Conservation (phyloP, 1,140 invertebrate species). For the Drosophila cardini region DNA sequence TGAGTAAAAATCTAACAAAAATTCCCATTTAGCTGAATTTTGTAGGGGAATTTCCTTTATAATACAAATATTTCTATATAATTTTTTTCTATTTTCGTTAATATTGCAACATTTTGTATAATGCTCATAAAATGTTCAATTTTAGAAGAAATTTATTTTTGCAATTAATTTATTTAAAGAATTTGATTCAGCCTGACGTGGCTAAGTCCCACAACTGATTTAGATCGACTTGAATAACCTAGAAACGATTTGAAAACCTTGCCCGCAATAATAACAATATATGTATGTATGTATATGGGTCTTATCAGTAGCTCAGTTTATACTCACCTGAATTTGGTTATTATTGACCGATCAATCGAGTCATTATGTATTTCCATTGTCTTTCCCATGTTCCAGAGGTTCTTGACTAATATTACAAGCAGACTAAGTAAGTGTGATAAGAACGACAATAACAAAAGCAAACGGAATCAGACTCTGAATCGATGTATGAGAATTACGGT, state of each 20-base stretch:
- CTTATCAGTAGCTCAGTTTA: slow-evolving; percentile 46
- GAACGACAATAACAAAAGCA: slow-evolving; percentile 24
- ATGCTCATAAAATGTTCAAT: not conserved
- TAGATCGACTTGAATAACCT: slow-evolving; percentile 20
- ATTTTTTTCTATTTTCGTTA: not conserved
- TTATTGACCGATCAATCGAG: slow-evolving; percentile 28
- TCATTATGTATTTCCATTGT: slow-evolving; percentile 39
- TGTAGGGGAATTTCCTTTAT: too few relatives aligned
- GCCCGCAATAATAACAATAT: slow-evolving; percentile 27
- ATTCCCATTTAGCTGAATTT: not conserved
- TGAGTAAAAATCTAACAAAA: slow-evolving; percentile 53
- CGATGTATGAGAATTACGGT: slow-evolving; percentile 16
- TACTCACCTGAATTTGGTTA: slow-evolving; percentile 44
- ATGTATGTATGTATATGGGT: not conserved
- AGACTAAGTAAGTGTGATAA: slow-evolving; percentile 47
- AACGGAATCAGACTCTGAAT: slow-evolving; percentile 10
- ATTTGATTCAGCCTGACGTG: slow-evolving; percentile 15
- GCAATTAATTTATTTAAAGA: too few relatives aligned
- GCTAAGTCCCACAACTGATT: not conserved
- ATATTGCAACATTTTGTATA: not conserved
- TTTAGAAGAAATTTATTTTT: not conserved
- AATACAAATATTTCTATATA: not conserved
- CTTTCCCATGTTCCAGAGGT: slow-evolving; percentile 17
- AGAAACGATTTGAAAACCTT: slow-evolving; percentile 37
- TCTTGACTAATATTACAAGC: slow-evolving; percentile 58